A percentile compares a stretch with the other conserved stretches of the same genome.
Evolutionary conservation across 2,888 invertebrate genomes (phyloP).

Genomic region (Belgica antarctica): DNA sequence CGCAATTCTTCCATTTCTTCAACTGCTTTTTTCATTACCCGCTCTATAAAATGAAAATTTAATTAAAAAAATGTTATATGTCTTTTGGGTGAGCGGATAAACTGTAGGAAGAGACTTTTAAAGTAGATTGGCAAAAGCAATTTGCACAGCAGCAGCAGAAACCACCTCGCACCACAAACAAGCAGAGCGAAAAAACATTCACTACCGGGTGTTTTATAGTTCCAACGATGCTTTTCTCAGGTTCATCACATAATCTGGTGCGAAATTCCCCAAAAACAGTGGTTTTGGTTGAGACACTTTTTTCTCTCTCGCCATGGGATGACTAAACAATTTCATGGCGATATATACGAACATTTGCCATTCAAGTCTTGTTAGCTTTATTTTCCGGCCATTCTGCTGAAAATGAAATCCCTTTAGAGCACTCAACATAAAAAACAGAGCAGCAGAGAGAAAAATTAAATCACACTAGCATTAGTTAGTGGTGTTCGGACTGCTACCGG

Average conservation of each 20-base stretch:
- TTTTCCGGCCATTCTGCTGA: background rate
- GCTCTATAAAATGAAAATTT: slow-evolving; percentile 40
- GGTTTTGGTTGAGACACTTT: slow-evolving; percentile 5
- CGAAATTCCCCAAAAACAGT: slow-evolving; percentile 14
- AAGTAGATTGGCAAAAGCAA: slow-evolving; percentile 29
- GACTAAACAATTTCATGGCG: slow-evolving; percentile 27
- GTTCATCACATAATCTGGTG: slow-evolving; percentile 35
- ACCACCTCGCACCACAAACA: background rate
- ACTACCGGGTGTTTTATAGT: slow-evolving; percentile 16
- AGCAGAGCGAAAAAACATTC: slow-evolving; percentile 22
- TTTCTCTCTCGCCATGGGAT: background rate
- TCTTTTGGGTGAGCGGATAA: slow-evolving; percentile 7
- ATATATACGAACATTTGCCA: no score
- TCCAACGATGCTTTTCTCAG: background rate
- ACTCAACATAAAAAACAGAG: background rate
- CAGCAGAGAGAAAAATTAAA: slow-evolving; percentile 32
- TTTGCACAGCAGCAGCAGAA: slow-evolving; percentile 34
- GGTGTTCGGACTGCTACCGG: slow-evolving; percentile 15
- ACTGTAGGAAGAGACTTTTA: background rate
- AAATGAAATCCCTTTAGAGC: background rate
- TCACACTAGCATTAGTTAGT: slow-evolving; percentile 43
- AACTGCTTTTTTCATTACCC: slow-evolving; percentile 5
- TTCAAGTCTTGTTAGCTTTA: background rate
- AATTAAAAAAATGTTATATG: slow-evolving; percentile 40
- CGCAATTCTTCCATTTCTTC: no score